These are phyloP conservation scores for Salmo trutta DNA, from an alignment of 2,797 vertebrate genomes.

Conservation along the genomic window DNA sequence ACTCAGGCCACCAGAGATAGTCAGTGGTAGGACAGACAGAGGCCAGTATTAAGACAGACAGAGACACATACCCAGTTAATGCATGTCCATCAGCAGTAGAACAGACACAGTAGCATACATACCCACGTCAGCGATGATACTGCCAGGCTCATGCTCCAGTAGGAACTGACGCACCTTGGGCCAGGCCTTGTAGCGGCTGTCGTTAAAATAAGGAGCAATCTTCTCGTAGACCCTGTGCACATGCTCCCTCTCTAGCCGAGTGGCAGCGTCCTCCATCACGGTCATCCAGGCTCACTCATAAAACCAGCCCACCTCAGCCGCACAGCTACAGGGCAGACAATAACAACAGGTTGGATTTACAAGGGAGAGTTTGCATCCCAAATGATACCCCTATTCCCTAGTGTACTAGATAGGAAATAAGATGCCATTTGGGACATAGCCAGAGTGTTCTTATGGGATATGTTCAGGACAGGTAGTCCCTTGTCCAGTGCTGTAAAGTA, in stretches of 20 bases:
- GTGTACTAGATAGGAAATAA: neutral
- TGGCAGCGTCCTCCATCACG: constrained; percentile 81
- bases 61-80: neutral
- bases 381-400: neutral
- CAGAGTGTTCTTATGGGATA: too few species aligned
- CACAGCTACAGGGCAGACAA: constrained; percentile 50
- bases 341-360: neutral
- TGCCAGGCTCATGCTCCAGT: constrained; percentile 77
- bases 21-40: neutral
- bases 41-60: too few species aligned
- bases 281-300: constrained; percentile 49
- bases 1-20: too few species aligned
- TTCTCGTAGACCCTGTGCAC: constrained; percentile 81
- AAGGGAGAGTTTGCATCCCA: neutral
- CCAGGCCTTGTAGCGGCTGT: constrained; percentile 80
- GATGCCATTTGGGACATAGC: too few species aligned
- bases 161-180: constrained; percentile 81
- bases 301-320: constrained; percentile 56
- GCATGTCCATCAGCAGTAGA: neutral
- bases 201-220: constrained; percentile 81
- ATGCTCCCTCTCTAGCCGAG: constrained; percentile 74
- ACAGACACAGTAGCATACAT: constrained; percentile 28
- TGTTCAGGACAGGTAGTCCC: too few species aligned
- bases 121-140: constrained; percentile 79
- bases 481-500: too few species aligned